Percentiles rank a stretch among this genome's conserved stretches.
Evolutionary conservation across 2,113 vertebrate species (phyloP).

Genomic region (Microcebus lehilahytsara): DNA sequence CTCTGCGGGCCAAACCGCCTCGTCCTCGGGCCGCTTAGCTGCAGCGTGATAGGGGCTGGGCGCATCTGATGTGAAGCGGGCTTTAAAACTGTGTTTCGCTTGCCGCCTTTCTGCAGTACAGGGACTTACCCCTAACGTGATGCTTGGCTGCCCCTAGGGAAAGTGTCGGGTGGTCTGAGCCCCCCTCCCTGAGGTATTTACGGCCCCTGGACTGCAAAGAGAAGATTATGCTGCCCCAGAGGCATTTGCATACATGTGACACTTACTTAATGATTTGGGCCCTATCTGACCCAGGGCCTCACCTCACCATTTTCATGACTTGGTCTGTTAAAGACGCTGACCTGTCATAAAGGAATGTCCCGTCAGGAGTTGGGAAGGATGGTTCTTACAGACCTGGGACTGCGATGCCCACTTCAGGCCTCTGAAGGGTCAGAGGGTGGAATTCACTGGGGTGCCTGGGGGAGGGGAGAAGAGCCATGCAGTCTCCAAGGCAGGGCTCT

Average conservation of each 20-base stretch:
- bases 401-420: not conserved
- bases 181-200: conserved; percentile 55
- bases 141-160: not conserved
- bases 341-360: not conserved
- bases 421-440: not conserved
- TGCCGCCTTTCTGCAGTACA: not conserved
- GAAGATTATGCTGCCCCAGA: not conserved
- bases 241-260: not conserved
- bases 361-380: not conserved
- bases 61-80: not conserved
- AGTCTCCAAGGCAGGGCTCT: not conserved
- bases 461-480: not conserved
- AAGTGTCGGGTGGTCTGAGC: not conserved
- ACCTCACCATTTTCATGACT: not conserved
- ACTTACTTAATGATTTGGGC: not conserved
- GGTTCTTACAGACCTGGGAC: not conserved
- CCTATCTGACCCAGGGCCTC: not conserved
- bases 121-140: not conserved
- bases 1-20: conserved; percentile 31
- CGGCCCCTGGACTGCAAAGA: not conserved
- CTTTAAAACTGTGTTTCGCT: not conserved
- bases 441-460: not conserved
- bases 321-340: not conserved
- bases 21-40: conserved; percentile 41
- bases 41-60: conserved; percentile 30